Conservation (phyloP, 2,113 vertebrate species). For the Athene noctua region DNA sequence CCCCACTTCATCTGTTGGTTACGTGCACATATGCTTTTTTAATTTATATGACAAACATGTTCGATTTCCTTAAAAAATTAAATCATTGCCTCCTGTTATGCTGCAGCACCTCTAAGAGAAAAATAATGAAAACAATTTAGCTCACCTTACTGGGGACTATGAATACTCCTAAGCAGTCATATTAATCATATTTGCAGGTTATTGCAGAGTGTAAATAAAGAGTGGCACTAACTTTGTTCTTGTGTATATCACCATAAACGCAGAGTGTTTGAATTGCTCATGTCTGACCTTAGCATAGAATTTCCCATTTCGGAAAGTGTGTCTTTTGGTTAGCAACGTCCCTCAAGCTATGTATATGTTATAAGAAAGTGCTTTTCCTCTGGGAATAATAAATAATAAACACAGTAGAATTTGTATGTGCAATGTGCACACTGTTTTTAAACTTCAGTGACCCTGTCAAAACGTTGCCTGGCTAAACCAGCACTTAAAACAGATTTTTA, state of each 20-base stretch:
- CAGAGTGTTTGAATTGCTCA: neutral
- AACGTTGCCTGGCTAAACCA: neutral
- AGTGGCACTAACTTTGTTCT: neutral
- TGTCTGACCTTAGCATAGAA: neutral
- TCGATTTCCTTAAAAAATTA: neutral
- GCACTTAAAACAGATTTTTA: neutral
- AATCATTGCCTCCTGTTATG: neutral
- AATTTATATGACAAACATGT: neutral
- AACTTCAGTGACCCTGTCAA: neutral
- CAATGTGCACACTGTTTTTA: neutral
- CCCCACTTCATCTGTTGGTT: neutral
- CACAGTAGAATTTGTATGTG: neutral
- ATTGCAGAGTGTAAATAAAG: neutral
- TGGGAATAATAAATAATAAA: slow-evolving; percentile 22
- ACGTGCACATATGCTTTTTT: neutral
- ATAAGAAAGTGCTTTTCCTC: neutral
- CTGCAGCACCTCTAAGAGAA: neutral
- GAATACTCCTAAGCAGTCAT: neutral
- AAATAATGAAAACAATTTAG: neutral
- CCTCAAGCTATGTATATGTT: neutral
- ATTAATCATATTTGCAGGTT: neutral
- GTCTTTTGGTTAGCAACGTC: neutral
- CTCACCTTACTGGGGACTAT: neutral
- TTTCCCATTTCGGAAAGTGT: neutral
- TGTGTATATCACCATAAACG: neutral